Base-by-base conservation (phyloP, 2,797 vertebrate species). In the Bryconaethiops microstoma region DNA sequence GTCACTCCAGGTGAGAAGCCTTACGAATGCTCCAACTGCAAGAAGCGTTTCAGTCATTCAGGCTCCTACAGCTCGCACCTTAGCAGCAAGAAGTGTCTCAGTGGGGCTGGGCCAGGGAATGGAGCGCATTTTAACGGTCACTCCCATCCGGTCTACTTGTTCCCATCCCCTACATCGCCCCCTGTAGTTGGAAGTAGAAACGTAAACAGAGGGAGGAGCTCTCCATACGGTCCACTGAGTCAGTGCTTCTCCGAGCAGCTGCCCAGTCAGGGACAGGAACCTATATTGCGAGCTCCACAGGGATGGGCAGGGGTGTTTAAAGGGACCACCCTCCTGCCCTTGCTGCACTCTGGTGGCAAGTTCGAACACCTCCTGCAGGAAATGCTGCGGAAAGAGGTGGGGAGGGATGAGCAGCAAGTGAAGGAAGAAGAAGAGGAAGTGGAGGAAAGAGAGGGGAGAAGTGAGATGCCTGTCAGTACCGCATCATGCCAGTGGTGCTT, bases 61-160 rank as follows among this genome's bases (percentile, higher is more conserved):
- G 95, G 95, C n/a, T 95, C 95, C 54, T 95, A 94, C 90, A 95
- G 94, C 82, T 94, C 94, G 21, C 94, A 95, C 82, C 88, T 95
- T 65, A 94, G 93, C 91, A 95, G 94, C 84, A 94, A 92, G 84
- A 95, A 95, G 89, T 95, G 95, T 80, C 91, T 93, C 55, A 90
- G 87, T 40, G 89, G 88, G 0, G 92, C 90, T 50, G 89, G 87
- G n/a, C 84, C 83, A 17, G 90, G 74, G 12, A 82, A 80, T 23
- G 23, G 83, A 14, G 6, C 75, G 68, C 16, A 82, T 10, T 90
- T 88, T 71, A 94, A 94, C 69, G 92, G 91, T 82, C 91, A 93
- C 63, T 69, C 82, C 76, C 88, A 91, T 74, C 81, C 79, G 73
- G 68, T 86, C 2, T 90, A 86, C 86, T 86, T 89, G 40, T 83